These are phyloP conservation scores for Labeo rohita DNA, from an alignment of 2,113 vertebrate genomes.

Conservation along the genomic window DNA sequence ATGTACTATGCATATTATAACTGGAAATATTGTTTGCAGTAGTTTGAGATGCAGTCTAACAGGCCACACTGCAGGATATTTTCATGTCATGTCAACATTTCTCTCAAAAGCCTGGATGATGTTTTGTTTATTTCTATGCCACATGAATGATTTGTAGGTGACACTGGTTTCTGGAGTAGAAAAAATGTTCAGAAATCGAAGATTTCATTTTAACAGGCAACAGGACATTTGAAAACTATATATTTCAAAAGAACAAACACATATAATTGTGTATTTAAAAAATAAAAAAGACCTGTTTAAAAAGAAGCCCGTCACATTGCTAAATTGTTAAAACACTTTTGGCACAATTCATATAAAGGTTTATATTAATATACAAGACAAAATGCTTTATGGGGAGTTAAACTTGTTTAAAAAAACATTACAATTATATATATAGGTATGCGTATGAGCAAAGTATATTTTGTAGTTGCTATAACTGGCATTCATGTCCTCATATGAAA, in stretches of 20 bases:
- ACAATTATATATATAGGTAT: not conserved
- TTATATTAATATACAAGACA: not conserved
- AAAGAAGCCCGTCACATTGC: not conserved
- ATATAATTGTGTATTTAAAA: not conserved
- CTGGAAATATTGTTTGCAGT: no score
- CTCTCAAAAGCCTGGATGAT: slow-evolving; percentile 42
- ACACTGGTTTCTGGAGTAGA: not conserved
- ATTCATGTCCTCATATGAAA: no score
- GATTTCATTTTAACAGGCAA: not conserved
- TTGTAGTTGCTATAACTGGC: not conserved
- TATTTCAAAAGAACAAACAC: not conserved
- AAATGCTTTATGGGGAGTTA: not conserved
- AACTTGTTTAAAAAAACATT: not conserved
- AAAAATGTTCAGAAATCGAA: not conserved
- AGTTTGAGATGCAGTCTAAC: no score
- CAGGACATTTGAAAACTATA: not conserved
- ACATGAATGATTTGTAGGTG: not conserved
- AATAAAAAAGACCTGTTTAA: not conserved
- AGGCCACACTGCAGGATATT: no score
- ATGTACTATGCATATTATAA: no score
- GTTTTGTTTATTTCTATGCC: not conserved
- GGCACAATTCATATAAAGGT: not conserved
- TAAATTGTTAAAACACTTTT: not conserved
- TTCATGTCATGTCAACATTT: not conserved
- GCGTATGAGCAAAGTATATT: not conserved